Percentiles rank a stretch among this genome's conserved stretches.
phyloP scores from a whole-genome alignment of 2,113 vertebrate genomes.

The Xenopus borealis region DNA sequence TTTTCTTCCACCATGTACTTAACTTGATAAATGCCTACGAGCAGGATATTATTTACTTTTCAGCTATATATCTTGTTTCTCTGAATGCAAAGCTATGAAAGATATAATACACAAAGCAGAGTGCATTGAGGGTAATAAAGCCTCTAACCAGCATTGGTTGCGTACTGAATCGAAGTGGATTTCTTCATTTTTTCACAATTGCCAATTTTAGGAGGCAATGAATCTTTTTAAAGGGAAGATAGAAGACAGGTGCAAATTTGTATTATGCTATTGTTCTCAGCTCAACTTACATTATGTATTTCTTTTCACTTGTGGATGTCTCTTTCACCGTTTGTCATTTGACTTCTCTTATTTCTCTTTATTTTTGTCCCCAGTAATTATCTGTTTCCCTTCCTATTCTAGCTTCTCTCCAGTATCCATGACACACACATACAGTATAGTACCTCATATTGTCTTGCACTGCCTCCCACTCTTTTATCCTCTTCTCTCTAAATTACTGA shows the following conservation, averaged over 20 bases:
- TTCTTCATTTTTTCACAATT: constrained; percentile 32
- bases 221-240: constrained; percentile 41
- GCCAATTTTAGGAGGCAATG: constrained; percentile 29
- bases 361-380: constrained; percentile 16
- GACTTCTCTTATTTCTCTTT: constrained; percentile 21
- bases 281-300: constrained; percentile 21
- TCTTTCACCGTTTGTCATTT: constrained; percentile 20
- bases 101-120: too few species aligned
- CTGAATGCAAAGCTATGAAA: too few species aligned
- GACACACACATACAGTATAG: constrained; percentile 31
- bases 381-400: constrained; percentile 9
- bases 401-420: constrained; percentile 26
- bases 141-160: not conserved
- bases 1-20: too few species aligned
- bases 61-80: too few species aligned
- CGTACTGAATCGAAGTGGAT: constrained; percentile 32
- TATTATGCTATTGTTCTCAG: constrained; percentile 39
- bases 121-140: too few species aligned
- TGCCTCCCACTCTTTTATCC: not conserved
- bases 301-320: constrained; percentile 22
- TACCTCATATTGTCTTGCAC: constrained; percentile 9
- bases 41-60: too few species aligned
- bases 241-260: constrained; percentile 37
- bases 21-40: too few species aligned
- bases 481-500: constrained; percentile 32